Evolutionary conservation across 1,140 invertebrate species (phyloP), one percentile per base, ranked within the genome.

Genomic region (Drosophila tsacasi): DNA sequence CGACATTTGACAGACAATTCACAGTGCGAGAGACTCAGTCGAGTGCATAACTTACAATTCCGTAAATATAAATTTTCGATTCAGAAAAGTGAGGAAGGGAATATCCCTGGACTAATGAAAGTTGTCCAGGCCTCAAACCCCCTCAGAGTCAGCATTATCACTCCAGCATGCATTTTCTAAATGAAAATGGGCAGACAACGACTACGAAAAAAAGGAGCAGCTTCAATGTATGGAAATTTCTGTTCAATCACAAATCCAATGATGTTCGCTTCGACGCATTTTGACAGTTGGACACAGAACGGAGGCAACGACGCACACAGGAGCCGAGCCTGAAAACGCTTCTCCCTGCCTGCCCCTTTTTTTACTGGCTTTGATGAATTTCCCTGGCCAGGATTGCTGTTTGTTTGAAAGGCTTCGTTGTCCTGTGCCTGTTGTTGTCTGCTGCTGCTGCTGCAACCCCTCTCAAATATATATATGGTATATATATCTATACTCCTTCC

Each of bases 21-120:
- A 44, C 40, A 77, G 42, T 81, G 78, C 76, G 84, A 12, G 25
- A 61, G 84, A 92, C 78, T 89, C 91, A 91, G 61, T 92, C 91
- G 87, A 92, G 81, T 92, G 91, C 91, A 92, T 92, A 92, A 92
- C 91, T 92, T 92, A 92, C 91, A 89, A 92, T 79, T 84, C 77
- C 84, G 83, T 92, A 84, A 91, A 91, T 89, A 91, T 91, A 91
- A 81, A 91, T 89, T 87, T 81, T 79, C 63, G 64, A 62, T 58
- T 60, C 10, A 6, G 37, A 25, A 5, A 39, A 21, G 7, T 7
- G 27, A 39, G 2, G 10, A 3, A 46, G 44, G 19, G 13, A n/a
- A 25, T 39, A 17, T 25, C 21, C 72, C 13, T 39, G 61, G 79
- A 61, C 81, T 89, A 90, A 89, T 89, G 84, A 89, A 89, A 73